Evolutionary conservation across 2,113 vertebrate genomes (phyloP), one percentile per base, ranked within the genome.

Genomic region (Chaetodon trifascialis): DNA sequence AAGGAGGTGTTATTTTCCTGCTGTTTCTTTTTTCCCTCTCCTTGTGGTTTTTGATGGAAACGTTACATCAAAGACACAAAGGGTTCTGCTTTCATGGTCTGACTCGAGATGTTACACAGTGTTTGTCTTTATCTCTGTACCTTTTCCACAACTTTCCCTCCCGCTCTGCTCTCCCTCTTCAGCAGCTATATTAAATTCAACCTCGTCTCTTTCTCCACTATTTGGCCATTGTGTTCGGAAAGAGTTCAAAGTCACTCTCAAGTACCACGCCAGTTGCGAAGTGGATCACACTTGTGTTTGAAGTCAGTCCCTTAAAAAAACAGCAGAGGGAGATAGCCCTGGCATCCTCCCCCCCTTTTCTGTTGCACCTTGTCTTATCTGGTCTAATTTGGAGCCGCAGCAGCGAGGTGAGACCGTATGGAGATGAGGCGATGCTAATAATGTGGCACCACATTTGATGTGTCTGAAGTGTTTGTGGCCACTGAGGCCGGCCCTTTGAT

Each of bases 341-440:
- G 36, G 83, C 68, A 60, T 80, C 38, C 49, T 69, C 63, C 44
- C 51, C 85, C 68, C 75, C n/a, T 34, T 60, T 51, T 70, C 55
- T 54, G 55, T 74, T 65, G 82, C 83, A 86, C 69, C 91, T 91
- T 70, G 63, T 80, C 76, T 87, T 88, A 85, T 94, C 84, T 75
- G 82, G 72, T 91, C 90, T 92, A 87, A 94, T 94, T 94, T 93
- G 89, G 80, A 80, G 69, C n/a, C 59, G 1, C 11, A 56, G 84
- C 80, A 60, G 62, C 44, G 69, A 88, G 88, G 87, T 88, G 88
- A 86, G 85, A 88, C 66, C 56, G 52, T 88, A 93, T 92, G 94
- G 89, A 95, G 91, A 95, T 94, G 91, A 93, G 85, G 86, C 30
- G 11, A 86, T 82, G 88, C 85, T 93, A 91, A 94, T 95, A 92